These are phyloP conservation scores for Solea senegalensis DNA, from an alignment of 2,113 vertebrate species.

Conservation along the genomic window DNA sequence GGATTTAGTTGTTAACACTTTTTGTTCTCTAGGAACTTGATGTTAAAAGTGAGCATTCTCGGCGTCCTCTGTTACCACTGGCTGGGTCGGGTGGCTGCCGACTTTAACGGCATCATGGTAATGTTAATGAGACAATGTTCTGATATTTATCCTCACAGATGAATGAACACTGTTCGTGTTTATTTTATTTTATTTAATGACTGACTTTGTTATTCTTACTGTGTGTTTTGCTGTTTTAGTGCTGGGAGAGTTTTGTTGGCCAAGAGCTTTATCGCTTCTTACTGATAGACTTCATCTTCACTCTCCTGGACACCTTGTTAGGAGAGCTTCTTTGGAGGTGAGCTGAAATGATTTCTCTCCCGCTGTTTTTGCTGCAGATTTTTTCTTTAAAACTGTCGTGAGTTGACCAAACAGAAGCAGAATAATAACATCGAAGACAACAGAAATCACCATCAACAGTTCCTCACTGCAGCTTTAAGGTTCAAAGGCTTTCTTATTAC, in stretches of 20 bases:
- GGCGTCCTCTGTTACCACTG: conserved; percentile 90
- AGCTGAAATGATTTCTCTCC: conserved; percentile 16
- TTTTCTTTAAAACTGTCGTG: too few species aligned
- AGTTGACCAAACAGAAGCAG: too few species aligned
- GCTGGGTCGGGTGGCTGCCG: conserved; percentile 78
- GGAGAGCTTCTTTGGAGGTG: conserved; percentile 93
- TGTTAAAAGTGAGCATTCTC: conserved; percentile 86
- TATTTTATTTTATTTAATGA: neutral
- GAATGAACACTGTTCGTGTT: neutral
- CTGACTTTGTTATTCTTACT: conserved; percentile 1
- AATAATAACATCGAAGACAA: too few species aligned
- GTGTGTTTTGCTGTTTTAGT: conserved; percentile 70
- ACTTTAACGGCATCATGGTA: conserved; percentile 36
- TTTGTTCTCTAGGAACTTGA: conserved; percentile 83
- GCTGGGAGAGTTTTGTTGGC: conserved; percentile 96
- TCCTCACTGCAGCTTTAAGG: too few species aligned
- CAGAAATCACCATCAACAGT: too few species aligned
- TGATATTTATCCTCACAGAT: neutral
- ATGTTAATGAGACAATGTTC: conserved; percentile 5
- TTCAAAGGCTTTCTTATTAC: too few species aligned
- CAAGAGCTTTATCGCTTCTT: conserved; percentile 94
- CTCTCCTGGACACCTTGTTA: conserved; percentile 85
- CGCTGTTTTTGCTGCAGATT: too few species aligned
- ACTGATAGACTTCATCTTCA: conserved; percentile 90
- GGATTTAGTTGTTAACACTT: neutral